Percentiles rank a stretch among this genome's conserved stretches.
Conservation (phyloP, 2,888 invertebrate genomes). For the Pammene aurita region DNA sequence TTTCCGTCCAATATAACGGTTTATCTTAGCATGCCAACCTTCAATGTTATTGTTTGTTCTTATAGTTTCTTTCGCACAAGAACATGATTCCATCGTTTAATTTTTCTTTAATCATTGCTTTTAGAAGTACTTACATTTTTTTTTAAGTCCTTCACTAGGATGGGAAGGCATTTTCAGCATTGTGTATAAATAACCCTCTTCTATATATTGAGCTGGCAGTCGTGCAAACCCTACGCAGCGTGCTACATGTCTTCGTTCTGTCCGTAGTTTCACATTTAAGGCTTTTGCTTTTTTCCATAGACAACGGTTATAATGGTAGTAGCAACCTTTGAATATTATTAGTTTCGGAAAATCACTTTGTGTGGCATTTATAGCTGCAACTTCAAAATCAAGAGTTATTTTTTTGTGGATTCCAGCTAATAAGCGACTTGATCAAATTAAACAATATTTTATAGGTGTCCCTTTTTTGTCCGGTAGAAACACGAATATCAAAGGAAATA, state of each 20-base stretch:
- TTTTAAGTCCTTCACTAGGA: constrained; percentile 8
- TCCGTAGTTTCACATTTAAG: constrained; percentile 20
- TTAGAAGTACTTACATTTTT: constrained; percentile 8
- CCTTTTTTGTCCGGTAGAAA: constrained; percentile 10
- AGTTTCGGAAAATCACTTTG: constrained; percentile 26
- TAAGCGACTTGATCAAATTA: constrained; percentile 15
- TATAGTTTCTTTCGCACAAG: constrained; percentile 17
- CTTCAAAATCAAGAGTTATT: constrained; percentile 34
- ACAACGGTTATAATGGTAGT: constrained; percentile 29
- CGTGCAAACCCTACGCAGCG: constrained; percentile 30
- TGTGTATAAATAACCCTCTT: too few species aligned
- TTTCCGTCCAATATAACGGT: constrained; percentile 28
- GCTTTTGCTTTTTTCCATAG: constrained; percentile 30
- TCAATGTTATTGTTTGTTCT: too few species aligned
- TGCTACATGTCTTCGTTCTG: constrained; percentile 31
- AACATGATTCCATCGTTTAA: constrained; percentile 17
- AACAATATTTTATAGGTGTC: constrained; percentile 13
- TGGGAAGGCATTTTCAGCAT: too few species aligned
- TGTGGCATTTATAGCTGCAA: constrained; percentile 28
- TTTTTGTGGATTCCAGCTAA: constrained; percentile 27
- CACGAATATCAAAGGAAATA: constrained; percentile 16
- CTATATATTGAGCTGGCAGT: constrained; percentile 24
- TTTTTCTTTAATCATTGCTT: constrained; percentile 27
- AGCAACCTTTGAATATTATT: constrained; percentile 28
- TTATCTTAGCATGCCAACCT: too few species aligned